Evolutionary conservation across 2,797 vertebrate species (phyloP), one percentile per base, ranked within the genome.

Genomic region (Tadarida brasiliensis): DNA sequence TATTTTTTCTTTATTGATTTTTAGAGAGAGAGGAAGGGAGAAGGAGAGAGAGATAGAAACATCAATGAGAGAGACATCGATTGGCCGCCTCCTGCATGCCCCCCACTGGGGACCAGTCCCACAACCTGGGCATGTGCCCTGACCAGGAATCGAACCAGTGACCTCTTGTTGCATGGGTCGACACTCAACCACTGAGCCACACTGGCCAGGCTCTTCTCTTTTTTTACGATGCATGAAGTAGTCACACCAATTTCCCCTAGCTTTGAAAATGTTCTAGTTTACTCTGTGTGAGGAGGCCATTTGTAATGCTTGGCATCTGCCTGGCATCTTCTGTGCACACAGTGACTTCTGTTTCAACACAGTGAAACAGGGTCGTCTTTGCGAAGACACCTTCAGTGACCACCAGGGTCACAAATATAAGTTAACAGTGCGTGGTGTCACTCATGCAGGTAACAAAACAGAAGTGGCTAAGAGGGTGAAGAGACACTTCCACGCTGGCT

Each of bases 241-340:
- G 26, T 82, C 92, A 78, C 28, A 90, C 14, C 67, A 74, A 54
- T 77, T 85, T 76, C 77, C 24, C 51, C 49, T 22, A 8, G n/a
- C 44, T 92, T 71, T 77, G 14, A 54, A n/a, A 88, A 61, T 22
- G 39, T 35, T 17, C 11, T 63, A 12, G 74, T 91, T 96, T 67
- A 8, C 63, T 76, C 22, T 8, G n/a, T 57, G 44, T 11, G 6
- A 22, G 11, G 47, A 44, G 76, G 51, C 33, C 19, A n/a, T 20
- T 26, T 17, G 28, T 54, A 16, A 30, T 2, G 65, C 26, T n/a
- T 15, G 51, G 19, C 24, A 1, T 5, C 1, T 22, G 49, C 26
- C 67, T 14, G 74, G 24, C 65, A 28, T 26, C 85, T 57, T 14
- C 16, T 0, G 19, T 24, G 11, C 47, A n/a, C 26, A 4, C 1